Evolutionary conservation across 2,888 invertebrate genomes (phyloP), one percentile per base, ranked within the genome.

Genomic region (Drosophila kanekoi): DNA sequence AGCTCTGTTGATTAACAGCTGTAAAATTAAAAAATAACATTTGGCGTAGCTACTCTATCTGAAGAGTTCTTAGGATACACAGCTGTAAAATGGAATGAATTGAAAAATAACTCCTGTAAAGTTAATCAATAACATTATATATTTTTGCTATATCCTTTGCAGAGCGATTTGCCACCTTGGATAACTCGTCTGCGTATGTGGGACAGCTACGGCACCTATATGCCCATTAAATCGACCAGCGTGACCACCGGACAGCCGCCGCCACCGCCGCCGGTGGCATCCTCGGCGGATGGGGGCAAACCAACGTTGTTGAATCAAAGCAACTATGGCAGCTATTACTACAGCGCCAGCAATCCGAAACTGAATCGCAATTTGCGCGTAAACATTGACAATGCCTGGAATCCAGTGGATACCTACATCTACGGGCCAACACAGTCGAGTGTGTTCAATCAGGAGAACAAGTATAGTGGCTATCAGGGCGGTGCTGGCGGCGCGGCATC

Each of bases 141-240:
- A 28, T 28, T 8, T 28, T 28, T 28, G 8, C 28, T 40, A 40
- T 35, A 28, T 35, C 6, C 13, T 47, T 47, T 47, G 38, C 81
- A 92, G 92, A 90, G 91, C 72, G 93, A 92, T 81, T 82, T 92
- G 61, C 92, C 93, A 45, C 93, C 93, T 32, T 96, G 96, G 92
- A 94, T 95, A 37, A 96, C 96, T 33, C 94, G 95, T 81, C 92
- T 96, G 70, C 94, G 95, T 72, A 95, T 96, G 85, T 96, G 96
- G 95, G 96, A 96, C 91, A 96, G 95, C 56, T 94, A 94, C 74
- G 94, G 93, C 54, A 93, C 93, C 40, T 93, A 93, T 70, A 92
- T 93, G 69, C 91, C 92, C 54, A 89, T 91, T 56, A 92, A 92
- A 71, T 89, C 89, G 70, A 91, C 91, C 62, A 92, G 91, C 65